Evolutionary conservation across 64 coral and sea anemone species (phyloP).

Genomic region (Actinia equina): DNA sequence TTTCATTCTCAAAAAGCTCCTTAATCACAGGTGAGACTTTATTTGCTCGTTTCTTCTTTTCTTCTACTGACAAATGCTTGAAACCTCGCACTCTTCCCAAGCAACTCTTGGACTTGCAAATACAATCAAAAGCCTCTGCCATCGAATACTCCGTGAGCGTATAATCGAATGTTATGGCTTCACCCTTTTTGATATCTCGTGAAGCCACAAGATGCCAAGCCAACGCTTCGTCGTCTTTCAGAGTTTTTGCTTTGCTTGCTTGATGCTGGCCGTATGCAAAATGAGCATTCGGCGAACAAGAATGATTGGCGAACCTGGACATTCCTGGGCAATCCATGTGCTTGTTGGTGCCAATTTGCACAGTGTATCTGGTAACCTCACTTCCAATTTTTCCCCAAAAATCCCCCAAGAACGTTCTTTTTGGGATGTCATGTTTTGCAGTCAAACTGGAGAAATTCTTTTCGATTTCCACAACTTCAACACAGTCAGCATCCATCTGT

Average conservation of each 20-base stretch:
- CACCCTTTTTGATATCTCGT: slow-evolving; percentile 31
- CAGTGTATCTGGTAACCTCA: neutral
- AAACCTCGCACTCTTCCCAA: slow-evolving; percentile 31
- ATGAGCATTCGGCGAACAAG: slow-evolving; percentile 14
- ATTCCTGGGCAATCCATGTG: neutral
- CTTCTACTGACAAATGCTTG: slow-evolving; percentile 8
- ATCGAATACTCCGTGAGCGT: slow-evolving; percentile 33
- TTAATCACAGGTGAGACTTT: slow-evolving; percentile 25
- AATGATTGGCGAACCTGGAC: neutral
- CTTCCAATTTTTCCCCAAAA: neutral
- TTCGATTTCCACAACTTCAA: neutral
- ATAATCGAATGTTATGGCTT: slow-evolving; percentile 36
- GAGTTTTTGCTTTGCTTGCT: neutral
- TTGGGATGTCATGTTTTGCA: neutral
- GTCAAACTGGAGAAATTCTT: neutral
- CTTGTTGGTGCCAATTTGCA: neutral
- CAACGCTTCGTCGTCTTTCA: neutral
- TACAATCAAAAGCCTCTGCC: slow-evolving; percentile 9
- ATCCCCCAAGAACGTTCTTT: slow-evolving; percentile 6
- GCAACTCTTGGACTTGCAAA: slow-evolving; percentile 9
- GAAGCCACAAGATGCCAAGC: slow-evolving; percentile 16
- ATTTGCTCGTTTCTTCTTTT: neutral
- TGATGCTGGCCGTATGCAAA: neutral
- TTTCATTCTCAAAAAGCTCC: slow-evolving; percentile 6
- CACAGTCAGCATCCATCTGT: neutral